Percentiles rank a stretch among this genome's conserved stretches.
phyloP scores from a whole-genome alignment of 2,113 vertebrate species.

The Cryptotis parvus region DNA sequence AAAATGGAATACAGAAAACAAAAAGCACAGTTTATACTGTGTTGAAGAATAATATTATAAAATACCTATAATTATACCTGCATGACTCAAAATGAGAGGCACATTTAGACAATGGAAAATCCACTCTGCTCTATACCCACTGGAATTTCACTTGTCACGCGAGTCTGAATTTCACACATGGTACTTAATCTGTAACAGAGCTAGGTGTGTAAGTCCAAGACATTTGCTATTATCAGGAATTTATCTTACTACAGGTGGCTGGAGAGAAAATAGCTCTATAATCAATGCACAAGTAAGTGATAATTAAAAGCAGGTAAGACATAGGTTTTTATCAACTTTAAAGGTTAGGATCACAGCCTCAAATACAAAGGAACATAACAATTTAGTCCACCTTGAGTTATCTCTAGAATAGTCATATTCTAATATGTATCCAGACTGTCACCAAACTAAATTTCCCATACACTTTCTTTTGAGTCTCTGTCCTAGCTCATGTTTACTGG shows the following conservation, averaged over 20 bases:
- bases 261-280: not conserved
- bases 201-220: not conserved
- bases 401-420: not conserved
- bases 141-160: not conserved
- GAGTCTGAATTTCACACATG: not conserved
- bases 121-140: not conserved
- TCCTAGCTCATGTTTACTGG: not conserved
- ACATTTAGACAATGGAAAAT: conserved; percentile 47
- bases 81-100: conserved; percentile 64
- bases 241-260: not conserved
- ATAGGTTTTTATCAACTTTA: not conserved
- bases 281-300: not conserved
- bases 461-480: not conserved
- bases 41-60: conserved; percentile 37
- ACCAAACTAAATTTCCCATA: not conserved
- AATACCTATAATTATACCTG: conserved; percentile 72
- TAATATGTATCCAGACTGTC: not conserved
- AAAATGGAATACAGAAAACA: conserved; percentile 61
- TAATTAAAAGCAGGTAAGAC: not conserved
- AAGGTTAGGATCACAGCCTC: not conserved
- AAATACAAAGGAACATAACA: not conserved
- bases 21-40: conserved; percentile 57
- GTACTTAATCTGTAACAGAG: not conserved
- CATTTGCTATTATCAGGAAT: not conserved
- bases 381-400: not conserved